Base-by-base conservation (phyloP, 1,140 invertebrate genomes). In the Drosophila teissieri region DNA sequence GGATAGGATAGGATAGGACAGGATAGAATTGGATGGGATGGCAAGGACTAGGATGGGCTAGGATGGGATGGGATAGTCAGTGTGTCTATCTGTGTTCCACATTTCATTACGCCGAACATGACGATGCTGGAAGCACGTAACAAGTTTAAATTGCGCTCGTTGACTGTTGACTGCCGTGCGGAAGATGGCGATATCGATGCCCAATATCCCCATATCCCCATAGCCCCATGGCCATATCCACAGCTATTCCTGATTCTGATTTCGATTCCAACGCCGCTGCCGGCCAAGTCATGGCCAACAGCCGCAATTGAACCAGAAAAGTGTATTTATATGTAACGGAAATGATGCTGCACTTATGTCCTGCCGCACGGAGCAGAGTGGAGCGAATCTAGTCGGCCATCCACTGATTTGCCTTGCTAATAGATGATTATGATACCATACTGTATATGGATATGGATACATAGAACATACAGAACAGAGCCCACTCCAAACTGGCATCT, bases 111-210 rank as follows among this genome's bases (percentile, higher is more conserved):
- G 83, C 75, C 70, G 57, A 67, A 82, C 83, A 86, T 82, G 78
- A 78, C 74, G 83, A 55, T 67, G 83, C 78, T 80, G 74, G 77
- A 61, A 73, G 83, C 84, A 89, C 84, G 84, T 89, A 89, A 89
- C 84, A 89, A 89, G 84, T 89, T 89, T 89, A 89, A 89, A 89
- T 89, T 89, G 84, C 84, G 84, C 84, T 89, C 84, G 84, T 89
- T 89, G 84, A 88, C 82, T 86, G 83, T 88, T 88, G 83, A 88
- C 83, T 88, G 84, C 84, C 80, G 79, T 88, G 74, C 83, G 79
- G 83, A 88, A 86, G 82, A 86, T 88, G 74, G 49, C 74, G 68
- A 62, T 69, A 80, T 58, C 24, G 54, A 63, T 65, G 65, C 31
- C 27, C 31, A 22, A 56, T 49, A 56, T 56, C 12, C 27, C 31